Evolutionary conservation across 2,113 vertebrate species (phyloP), one percentile per base, ranked within the genome.

Genomic region (Xiphias gladius): DNA sequence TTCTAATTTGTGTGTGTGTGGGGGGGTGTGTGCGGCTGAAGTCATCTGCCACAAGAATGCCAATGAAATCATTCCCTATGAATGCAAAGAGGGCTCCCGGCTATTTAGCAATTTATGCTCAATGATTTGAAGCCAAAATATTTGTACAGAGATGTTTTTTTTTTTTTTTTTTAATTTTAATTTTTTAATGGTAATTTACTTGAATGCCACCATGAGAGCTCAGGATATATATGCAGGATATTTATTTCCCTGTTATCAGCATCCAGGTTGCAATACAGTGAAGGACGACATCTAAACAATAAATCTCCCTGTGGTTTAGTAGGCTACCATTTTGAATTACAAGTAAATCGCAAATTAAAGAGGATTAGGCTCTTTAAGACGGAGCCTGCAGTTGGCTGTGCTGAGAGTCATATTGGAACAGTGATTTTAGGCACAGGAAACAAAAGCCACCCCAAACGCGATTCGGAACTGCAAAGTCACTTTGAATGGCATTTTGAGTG

Each of bases 261-360:
- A 71, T 84, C 76, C 85, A 91, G 87, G 87, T 89, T 88, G 86
- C 75, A 79, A 37, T 67, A 74, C 73, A 82, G 82, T 86, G 81
- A 73, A 52, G 86, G 80, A 87, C 84, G 80, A 91, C 90, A 85
- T 84, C 81, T 80, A 81, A 94, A 91, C 88, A 87, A 87, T 82
- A 77, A 73, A 76, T 84, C 86, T 91, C 87, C n/a, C 59, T 22
- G 76, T 83, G 91, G 79, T 92, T 93, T 86, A 87, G 88, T 82
- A 75, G 84, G 76, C 88, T 85, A 72, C 74, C 83, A 76, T 89
- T 87, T 89, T 86, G 88, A 90, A 89, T 94, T 87, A 92, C 93
- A 94, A 89, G 82, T 86, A 85, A n/a, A 92, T 92, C 88, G 59
- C 87, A 90, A 91, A 87, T 92, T 89, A 91, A 93, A 90, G 83